These are phyloP conservation scores for Pollenia amentaria DNA, from an alignment of 2,888 invertebrate genomes.

Conservation along the genomic window DNA sequence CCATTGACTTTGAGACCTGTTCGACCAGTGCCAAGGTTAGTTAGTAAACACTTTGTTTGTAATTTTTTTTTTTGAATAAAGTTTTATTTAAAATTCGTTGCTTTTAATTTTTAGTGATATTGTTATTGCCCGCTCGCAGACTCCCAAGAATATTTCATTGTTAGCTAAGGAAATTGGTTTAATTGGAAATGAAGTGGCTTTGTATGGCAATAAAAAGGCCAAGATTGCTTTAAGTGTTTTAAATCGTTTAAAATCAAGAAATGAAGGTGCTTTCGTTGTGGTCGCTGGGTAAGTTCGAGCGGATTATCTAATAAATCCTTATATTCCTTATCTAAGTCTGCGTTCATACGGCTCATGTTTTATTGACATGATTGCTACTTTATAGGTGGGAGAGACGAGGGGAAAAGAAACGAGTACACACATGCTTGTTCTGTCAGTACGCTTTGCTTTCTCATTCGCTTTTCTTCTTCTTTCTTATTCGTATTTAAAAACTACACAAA, in stretches of 20 bases:
- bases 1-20: constrained; percentile 88
- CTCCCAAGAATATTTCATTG: constrained; percentile 91
- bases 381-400: too few relatives aligned
- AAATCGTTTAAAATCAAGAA: constrained; percentile 88
- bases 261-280: constrained; percentile 95
- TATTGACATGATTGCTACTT: too few relatives aligned
- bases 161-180: constrained; percentile 95
- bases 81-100: not conserved
- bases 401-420: too few relatives aligned
- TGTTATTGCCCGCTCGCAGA: constrained; percentile 93
- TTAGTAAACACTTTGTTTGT: not conserved
- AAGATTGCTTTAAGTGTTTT: constrained; percentile 94
- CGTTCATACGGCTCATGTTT: too few relatives aligned
- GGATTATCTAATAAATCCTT: not conserved
- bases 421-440: too few relatives aligned
- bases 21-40: constrained; percentile 93
- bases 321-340: not conserved
- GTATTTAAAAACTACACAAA: too few relatives aligned
- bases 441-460: too few relatives aligned
- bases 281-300: constrained; percentile 92
- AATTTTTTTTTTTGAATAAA: not conserved
- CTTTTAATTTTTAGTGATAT: constrained; percentile 89
- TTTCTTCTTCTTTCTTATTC: too few relatives aligned
- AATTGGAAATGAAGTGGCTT: constrained; percentile 91
- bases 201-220: constrained; percentile 97